Conservation (phyloP, 2,113 vertebrate genomes). For the Oreochromis aureus region DNA sequence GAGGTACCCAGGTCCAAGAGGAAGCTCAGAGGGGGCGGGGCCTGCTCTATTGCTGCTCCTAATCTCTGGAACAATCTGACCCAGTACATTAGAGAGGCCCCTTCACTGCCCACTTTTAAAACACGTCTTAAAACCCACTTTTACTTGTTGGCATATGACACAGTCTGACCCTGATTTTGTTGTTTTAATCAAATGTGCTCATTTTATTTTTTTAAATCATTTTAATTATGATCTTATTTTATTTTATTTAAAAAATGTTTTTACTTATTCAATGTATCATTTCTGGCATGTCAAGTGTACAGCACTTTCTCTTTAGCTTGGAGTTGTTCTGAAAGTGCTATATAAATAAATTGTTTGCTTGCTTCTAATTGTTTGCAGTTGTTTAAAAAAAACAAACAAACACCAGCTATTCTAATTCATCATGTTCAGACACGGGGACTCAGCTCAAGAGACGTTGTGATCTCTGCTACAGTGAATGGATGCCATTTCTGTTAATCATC, state of each 20-base stretch:
- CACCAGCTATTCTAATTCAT: background rate
- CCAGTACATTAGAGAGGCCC: background rate
- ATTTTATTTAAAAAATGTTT: background rate
- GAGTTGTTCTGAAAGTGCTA: background rate
- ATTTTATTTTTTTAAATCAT: background rate
- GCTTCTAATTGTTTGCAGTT: background rate
- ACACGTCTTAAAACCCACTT: background rate
- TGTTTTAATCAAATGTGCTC: fast-evolving
- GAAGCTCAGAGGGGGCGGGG: background rate
- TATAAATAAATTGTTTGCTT: background rate
- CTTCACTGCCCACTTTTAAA: background rate
- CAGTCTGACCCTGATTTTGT: background rate
- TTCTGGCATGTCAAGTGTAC: background rate
- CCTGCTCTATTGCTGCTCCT: background rate
- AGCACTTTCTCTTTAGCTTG: background rate
- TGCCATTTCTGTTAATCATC: background rate
- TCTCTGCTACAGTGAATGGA: slow-evolving; percentile 3
- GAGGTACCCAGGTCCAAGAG: fast-evolving
- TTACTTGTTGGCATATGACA: background rate
- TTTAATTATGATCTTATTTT: background rate
- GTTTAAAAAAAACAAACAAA: background rate
- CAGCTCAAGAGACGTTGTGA: slow-evolving; percentile 22
- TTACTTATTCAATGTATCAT: background rate
- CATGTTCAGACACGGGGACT: background rate
- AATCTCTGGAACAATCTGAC: background rate